Conservation (phyloP, 2,888 invertebrate species). For the Tubiluchus corallicola region DNA sequence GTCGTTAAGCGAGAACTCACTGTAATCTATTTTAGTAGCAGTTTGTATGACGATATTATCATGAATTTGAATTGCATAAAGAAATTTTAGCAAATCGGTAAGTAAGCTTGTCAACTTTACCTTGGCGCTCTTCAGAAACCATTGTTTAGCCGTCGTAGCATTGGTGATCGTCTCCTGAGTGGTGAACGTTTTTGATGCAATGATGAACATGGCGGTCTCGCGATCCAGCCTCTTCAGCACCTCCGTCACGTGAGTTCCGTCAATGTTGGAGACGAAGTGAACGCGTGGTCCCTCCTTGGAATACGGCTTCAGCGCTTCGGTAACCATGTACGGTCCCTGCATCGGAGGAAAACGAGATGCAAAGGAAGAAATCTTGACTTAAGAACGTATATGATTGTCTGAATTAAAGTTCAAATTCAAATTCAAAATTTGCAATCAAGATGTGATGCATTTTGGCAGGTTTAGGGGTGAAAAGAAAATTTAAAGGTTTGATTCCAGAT, state of each 20-base stretch:
- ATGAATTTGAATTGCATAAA: no score
- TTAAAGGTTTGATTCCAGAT: no score
- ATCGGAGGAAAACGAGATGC: slow-evolving; percentile 11
- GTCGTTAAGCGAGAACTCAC: no score
- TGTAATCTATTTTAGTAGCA: no score
- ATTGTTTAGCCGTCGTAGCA: slow-evolving; percentile 87
- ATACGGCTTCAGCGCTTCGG: slow-evolving; percentile 75
- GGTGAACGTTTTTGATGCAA: slow-evolving; percentile 97
- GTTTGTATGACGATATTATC: no score
- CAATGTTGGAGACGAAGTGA: slow-evolving; percentile 97
- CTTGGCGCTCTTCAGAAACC: slow-evolving; percentile 71
- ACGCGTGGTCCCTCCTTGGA: slow-evolving; percentile 64
- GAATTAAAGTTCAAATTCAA: neutral
- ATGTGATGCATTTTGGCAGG: no score
- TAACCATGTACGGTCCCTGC: slow-evolving; percentile 91
- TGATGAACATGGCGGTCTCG: slow-evolving; percentile 88
- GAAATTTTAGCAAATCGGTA: no score
- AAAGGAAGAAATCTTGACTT: neutral
- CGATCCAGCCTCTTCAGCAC: slow-evolving; percentile 70
- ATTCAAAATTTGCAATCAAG: neutral
- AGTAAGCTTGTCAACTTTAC: no score
- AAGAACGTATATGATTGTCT: neutral
- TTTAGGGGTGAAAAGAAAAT: no score
- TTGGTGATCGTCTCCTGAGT: slow-evolving; percentile 99
- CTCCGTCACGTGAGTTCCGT: slow-evolving; percentile 93